Percentiles rank a stretch among this genome's conserved stretches.
These are phyloP conservation scores for Schrankia costaestrigalis DNA, from an alignment of 2,888 invertebrate genomes.

Conservation along the genomic window DNA sequence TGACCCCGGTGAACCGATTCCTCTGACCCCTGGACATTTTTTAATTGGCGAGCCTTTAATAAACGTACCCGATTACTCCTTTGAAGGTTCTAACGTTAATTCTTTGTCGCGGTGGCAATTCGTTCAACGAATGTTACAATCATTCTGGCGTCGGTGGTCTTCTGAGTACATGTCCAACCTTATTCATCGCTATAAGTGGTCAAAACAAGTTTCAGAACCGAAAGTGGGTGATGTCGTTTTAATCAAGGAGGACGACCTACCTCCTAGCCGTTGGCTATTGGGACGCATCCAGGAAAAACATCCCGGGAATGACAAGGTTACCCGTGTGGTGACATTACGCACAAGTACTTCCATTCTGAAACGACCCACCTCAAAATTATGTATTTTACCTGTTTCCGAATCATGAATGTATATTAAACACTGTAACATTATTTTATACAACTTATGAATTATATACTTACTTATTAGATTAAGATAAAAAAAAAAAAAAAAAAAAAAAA, in stretches of 20 bases:
- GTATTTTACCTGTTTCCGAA: not conserved
- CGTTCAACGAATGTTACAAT: not conserved
- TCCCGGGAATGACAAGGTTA: not conserved
- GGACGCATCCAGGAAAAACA: not conserved
- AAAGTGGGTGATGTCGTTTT: not conserved
- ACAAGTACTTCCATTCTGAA: not conserved
- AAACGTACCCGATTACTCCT: not conserved
- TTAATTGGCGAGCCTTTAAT: constrained; percentile 22
- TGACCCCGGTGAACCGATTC: constrained; percentile 3
- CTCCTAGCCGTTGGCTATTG: not conserved
- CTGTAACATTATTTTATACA: too few species aligned
- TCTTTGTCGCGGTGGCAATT: not conserved
- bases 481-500: too few species aligned
- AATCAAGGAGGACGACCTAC: too few species aligned
- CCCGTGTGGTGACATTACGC: not conserved
- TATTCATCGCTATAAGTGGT: not conserved
- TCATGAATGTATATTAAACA: too few species aligned
- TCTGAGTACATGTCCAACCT: not conserved
- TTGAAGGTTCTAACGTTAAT: not conserved
- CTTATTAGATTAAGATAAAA: too few species aligned
- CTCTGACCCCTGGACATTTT: constrained; percentile 32
- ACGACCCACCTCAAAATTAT: not conserved
- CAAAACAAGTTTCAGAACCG: not conserved
- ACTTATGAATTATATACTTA: too few species aligned
- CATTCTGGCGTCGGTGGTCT: not conserved